phyloP scores from a whole-genome alignment of 2,113 vertebrate genomes.

The Riparia riparia region DNA sequence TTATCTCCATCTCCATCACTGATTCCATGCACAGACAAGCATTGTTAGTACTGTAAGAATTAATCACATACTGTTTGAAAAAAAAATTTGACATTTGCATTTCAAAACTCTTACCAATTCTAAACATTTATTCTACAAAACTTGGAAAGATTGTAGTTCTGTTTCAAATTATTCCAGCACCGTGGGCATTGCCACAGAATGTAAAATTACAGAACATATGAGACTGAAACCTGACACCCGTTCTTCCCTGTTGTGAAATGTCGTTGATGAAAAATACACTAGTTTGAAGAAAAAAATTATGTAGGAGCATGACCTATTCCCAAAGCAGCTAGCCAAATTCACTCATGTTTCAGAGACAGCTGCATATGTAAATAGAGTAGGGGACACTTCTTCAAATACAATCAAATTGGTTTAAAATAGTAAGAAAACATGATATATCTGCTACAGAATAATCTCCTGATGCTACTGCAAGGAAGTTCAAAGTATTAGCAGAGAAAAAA shows the following conservation, averaged over 20 bases:
- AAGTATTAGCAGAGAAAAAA: conserved; percentile 1
- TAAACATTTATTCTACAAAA: conserved; percentile 80
- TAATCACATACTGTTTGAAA: conserved; percentile 63
- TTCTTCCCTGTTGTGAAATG: conserved; percentile 75
- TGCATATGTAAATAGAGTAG: conserved; percentile 10
- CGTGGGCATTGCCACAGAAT: conserved; percentile 78
- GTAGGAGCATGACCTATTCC: conserved; percentile 52
- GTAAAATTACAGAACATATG: conserved; percentile 80
- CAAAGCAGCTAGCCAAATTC: conserved; percentile 48
- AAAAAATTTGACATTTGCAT: conserved; percentile 76
- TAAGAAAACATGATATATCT: conserved; percentile 25
- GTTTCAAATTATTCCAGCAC: conserved; percentile 77
- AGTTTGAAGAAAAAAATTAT: conserved; percentile 62
- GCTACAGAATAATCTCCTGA: conserved; percentile 26
- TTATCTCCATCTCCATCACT: not conserved
- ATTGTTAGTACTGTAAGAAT: conserved; percentile 66
- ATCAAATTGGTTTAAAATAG: not conserved
- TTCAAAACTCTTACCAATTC: conserved; percentile 81
- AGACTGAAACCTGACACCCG: conserved; percentile 81
- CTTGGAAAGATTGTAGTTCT: conserved; percentile 81
- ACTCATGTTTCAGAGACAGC: not conserved
- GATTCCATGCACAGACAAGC: conserved; percentile 33
- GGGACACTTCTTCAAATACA: not conserved
- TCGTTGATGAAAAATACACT: conserved; percentile 70
- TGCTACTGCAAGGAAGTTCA: not conserved